phyloP scores from a whole-genome alignment of 2,888 invertebrate genomes.

The Apamea sordens region DNA sequence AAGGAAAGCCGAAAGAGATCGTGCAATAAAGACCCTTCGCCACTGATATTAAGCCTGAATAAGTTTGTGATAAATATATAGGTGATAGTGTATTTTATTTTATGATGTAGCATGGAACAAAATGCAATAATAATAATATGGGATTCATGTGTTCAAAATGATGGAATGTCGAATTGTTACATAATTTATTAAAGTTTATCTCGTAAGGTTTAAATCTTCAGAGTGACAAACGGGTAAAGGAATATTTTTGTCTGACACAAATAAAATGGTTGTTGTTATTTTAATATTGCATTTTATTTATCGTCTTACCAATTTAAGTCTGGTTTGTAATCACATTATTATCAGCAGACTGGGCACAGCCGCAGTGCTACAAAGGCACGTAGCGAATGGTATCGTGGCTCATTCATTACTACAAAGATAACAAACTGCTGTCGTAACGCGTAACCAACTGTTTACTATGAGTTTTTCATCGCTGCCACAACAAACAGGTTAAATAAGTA shows the following conservation, averaged over 20 bases:
- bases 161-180: slow-evolving; percentile 57
- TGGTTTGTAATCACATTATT: slow-evolving; percentile 42
- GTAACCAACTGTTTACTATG: slow-evolving; percentile 71
- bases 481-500: slow-evolving; percentile 75
- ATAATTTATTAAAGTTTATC: slow-evolving; percentile 69
- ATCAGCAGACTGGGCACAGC: slow-evolving; percentile 21
- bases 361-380: slow-evolving; percentile 24
- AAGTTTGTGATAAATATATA: slow-evolving; percentile 66
- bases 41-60: slow-evolving; percentile 40
- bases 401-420: slow-evolving; percentile 70
- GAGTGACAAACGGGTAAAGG: slow-evolving; percentile 79
- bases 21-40: slow-evolving; percentile 6
- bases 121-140: slow-evolving; percentile 54
- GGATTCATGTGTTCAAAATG: slow-evolving; percentile 66
- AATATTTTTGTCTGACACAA: slow-evolving; percentile 77
- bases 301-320: slow-evolving; percentile 18
- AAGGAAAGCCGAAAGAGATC: background rate
- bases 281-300: slow-evolving; percentile 69
- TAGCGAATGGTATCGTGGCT: slow-evolving; percentile 56
- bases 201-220: slow-evolving; percentile 72
- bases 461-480: slow-evolving; percentile 71
- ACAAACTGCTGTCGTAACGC: slow-evolving; percentile 60
- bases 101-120: slow-evolving; percentile 56
- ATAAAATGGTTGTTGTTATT: slow-evolving; percentile 83
- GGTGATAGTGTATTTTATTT: slow-evolving; percentile 63